A percentile compares a stretch with the other conserved stretches of the same genome.
Conservation (phyloP, 2,888 invertebrate species). For the Heliothis peltigera region DNA sequence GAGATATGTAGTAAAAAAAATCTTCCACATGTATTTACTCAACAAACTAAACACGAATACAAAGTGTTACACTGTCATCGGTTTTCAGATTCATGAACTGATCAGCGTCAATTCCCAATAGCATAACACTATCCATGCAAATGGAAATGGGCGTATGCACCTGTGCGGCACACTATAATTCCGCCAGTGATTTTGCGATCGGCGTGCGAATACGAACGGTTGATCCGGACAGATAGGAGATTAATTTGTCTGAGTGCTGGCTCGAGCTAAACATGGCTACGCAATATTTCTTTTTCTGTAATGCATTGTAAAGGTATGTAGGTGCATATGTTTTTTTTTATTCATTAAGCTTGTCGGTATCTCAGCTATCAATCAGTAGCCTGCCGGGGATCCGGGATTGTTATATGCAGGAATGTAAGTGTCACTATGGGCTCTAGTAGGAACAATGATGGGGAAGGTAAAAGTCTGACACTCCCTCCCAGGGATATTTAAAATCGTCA, state of each 20-base stretch:
- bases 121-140: conserved; percentile 72
- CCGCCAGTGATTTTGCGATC: conserved; percentile 71
- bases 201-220: conserved; percentile 67
- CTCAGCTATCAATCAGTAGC: background rate
- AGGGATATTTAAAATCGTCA: too few species aligned
- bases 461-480: too few species aligned
- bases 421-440: too few species aligned
- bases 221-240: conserved; percentile 73
- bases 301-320: conserved; percentile 31
- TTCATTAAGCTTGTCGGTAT: background rate
- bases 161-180: conserved; percentile 64
- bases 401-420: too few species aligned
- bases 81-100: conserved; percentile 73
- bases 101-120: conserved; percentile 69
- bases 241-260: conserved; percentile 77
- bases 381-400: too few species aligned
- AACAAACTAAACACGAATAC: conserved; percentile 36
- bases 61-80: conserved; percentile 62
- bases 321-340: conserved; percentile 9
- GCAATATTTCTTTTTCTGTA: conserved; percentile 20
- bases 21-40: background rate
- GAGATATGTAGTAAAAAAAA: too few species aligned
- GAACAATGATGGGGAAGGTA: too few species aligned
- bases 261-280: conserved; percentile 54
- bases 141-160: conserved; percentile 71